Percentiles rank a stretch among this genome's conserved stretches.
These are phyloP conservation scores for Taphrorychus bicolor DNA, from an alignment of 2,888 invertebrate species.

Conservation along the genomic window DNA sequence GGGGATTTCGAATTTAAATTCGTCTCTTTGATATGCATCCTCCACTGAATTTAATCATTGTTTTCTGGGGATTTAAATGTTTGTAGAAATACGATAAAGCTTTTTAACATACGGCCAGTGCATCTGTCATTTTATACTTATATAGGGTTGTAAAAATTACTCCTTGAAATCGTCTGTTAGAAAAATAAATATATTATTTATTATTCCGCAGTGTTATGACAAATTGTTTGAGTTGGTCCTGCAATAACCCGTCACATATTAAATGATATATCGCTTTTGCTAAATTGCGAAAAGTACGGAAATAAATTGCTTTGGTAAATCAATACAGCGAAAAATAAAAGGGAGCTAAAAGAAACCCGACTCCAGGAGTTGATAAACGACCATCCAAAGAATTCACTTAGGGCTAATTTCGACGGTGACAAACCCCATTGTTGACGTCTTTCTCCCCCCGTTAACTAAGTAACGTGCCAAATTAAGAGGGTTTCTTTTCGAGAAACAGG, in stretches of 20 bases:
- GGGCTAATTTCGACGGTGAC: constrained; percentile 58
- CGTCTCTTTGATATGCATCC: constrained; percentile 44
- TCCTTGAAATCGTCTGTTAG: too few relatives aligned
- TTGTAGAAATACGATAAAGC: neutral
- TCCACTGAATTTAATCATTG: constrained; percentile 27
- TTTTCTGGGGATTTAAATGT: constrained; percentile 11
- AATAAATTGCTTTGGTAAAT: constrained; percentile 46
- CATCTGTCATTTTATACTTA: neutral
- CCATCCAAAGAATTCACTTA: constrained; percentile 57
- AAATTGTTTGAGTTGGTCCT: neutral
- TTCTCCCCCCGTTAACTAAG: constrained; percentile 58
- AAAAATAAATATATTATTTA: too few relatives aligned
- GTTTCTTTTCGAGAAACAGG: constrained; percentile 59
- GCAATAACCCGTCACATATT: constrained; percentile 7
- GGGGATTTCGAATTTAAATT: constrained; percentile 46
- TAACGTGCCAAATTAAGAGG: constrained; percentile 60
- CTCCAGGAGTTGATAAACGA: constrained; percentile 53
- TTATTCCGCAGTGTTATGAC: too few relatives aligned
- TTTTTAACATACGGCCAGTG: neutral
- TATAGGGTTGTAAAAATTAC: too few relatives aligned
- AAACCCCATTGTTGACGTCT: constrained; percentile 55
- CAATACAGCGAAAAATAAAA: constrained; percentile 46
- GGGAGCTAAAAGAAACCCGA: constrained; percentile 29
- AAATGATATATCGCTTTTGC: constrained; percentile 18
- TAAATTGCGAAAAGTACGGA: constrained; percentile 17